These are phyloP conservation scores for Criorhina ranunculi DNA, from an alignment of 2,888 invertebrate species.

Conservation along the genomic window DNA sequence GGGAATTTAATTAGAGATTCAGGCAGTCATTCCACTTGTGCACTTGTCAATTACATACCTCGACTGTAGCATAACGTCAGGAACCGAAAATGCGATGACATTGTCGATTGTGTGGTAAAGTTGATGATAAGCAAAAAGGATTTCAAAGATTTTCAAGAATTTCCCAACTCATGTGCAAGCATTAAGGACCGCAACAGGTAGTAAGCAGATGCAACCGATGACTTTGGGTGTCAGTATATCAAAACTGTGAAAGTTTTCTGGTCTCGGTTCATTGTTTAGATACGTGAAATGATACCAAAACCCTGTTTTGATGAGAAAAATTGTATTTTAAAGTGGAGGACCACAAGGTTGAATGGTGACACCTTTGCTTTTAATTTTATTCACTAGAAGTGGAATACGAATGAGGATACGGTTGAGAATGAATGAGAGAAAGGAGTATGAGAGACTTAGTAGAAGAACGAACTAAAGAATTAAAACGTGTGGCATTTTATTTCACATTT, in stretches of 20 bases:
- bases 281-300: no score
- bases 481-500: no score
- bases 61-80: conserved; percentile 35
- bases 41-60: conserved; percentile 46
- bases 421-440: no score
- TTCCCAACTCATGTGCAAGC: neutral
- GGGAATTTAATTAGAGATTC: conserved; percentile 70
- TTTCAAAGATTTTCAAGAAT: conserved; percentile 1
- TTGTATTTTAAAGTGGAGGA: no score
- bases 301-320: no score
- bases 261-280: neutral
- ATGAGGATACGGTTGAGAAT: no score
- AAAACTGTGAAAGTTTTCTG: neutral
- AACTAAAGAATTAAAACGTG: no score
- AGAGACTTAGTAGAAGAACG: no score
- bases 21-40: conserved; percentile 38
- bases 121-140: neutral
- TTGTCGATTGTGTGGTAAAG: conserved; percentile 9
- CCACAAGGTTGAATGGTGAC: no score
- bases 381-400: no score
- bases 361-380: no score
- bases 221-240: neutral
- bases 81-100: conserved; percentile 29
- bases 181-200: conserved; percentile 4
- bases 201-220: neutral